Base-by-base conservation (phyloP, 2,888 invertebrate genomes). In the Exephanes ischioxanthus region DNA sequence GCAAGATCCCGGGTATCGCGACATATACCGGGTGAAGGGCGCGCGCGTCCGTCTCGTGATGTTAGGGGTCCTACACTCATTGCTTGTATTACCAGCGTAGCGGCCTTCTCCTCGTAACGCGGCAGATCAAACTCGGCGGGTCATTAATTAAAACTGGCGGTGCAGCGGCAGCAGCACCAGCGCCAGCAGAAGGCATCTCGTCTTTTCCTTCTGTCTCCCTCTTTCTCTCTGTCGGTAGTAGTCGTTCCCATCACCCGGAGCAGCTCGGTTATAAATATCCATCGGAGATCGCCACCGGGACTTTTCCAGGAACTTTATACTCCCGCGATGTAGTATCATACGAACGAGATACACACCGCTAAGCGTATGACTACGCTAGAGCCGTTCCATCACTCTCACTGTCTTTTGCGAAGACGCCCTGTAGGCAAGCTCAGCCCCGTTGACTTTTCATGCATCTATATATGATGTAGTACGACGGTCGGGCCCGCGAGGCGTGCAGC, bases 141-240 rank as follows among this genome's bases (percentile, higher is more conserved):
- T 92, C 93, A 92, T 93, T 93, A 93, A 93, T 93, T 93, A 93
- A 93, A 92, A 91, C 92, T 91, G 92, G 91, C 92, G 91, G 90
- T 91, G 92, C 92, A 91, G 90, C 88, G 80, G 83, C 79, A 66
- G 71, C 70, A 71, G 76, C 80, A 73, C 58, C 82, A 45, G 73
- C 68, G 63, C 81, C 85, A 80, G 85, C 83, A 19, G 80, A 33
- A 41, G 58, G 45, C 90, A 88, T 84, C 81, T 58, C 72, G 87
- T 88, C 88, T 86, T 75, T 61, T 77, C 77, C 41, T 88, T 90
- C 84, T 87, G 87, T 89, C 86, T 89, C 89, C 87, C 88, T 87
- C 41, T 41, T 91, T 91, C 58, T 58, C 58, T 22, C 58, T 26
- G 11, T 22, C 26, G n/a, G 22, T 26, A 14, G 14, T 55, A 37